Conservation (phyloP, 1,140 invertebrate genomes). For the Scylla paramamosain region DNA sequence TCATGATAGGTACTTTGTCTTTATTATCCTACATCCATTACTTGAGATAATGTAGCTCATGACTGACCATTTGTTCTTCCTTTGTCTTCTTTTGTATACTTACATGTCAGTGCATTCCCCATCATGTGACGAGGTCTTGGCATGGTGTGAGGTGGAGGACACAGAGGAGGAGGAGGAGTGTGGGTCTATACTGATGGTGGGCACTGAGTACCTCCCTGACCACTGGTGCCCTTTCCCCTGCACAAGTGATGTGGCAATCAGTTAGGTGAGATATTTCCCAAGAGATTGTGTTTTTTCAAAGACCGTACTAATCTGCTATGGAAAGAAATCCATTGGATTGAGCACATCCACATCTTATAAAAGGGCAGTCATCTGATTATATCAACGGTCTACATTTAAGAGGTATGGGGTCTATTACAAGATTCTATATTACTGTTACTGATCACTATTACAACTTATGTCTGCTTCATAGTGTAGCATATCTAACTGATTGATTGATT, state of each 20-base stretch:
- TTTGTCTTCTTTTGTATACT: background rate
- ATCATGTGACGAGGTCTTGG: background rate
- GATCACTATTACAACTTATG: too few relatives aligned
- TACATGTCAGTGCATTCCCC: constrained; percentile 41
- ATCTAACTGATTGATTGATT: too few relatives aligned
- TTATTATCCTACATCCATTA: too few relatives aligned
- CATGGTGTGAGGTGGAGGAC: background rate
- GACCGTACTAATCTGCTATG: background rate
- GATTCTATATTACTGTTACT: background rate
- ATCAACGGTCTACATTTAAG: background rate
- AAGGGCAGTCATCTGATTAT: background rate
- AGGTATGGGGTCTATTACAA: background rate
- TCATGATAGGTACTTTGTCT: too few relatives aligned
- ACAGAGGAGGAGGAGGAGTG: constrained; percentile 27
- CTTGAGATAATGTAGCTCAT: too few relatives aligned
- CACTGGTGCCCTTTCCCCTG: constrained; percentile 26
- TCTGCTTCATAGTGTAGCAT: too few relatives aligned
- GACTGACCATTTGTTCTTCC: too few relatives aligned
- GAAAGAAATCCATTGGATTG: background rate
- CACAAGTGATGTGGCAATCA: background rate
- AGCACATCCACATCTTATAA: background rate
- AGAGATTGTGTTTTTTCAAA: background rate
- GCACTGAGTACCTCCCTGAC: constrained; percentile 49
- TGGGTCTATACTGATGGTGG: constrained; percentile 54
- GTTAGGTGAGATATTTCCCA: background rate